Base-by-base conservation (phyloP, 2,888 invertebrate species). In the Drosophila paranaensis region DNA sequence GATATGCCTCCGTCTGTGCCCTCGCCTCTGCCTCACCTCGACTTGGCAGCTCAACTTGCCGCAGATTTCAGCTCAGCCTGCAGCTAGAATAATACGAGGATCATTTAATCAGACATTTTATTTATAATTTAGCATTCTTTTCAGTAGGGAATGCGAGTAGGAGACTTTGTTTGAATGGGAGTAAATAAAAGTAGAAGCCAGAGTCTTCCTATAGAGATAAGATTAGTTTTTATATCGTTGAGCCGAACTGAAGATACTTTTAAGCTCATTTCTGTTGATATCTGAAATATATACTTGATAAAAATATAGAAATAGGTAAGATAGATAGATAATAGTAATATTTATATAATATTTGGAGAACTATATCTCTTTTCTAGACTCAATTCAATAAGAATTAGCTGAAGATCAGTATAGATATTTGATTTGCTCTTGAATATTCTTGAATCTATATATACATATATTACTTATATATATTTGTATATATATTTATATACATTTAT, bases 1-100 rank as follows among this genome's bases (percentile, higher is more conserved):
- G 68, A 73, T 60, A 48, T 66, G 66, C 60, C 72, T 6, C 40
- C 8, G 30, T 6, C 30, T 33, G 6, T 1, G 30, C 30, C 30
- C 30, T 6, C 30, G 30, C 30, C 30, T 8, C 30, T 33, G 43
- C 43, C 72, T 50, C 63, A 5, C 6, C 30, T 33, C 30, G 69
- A 66, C 10, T 9, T 30, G 46, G 46, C 67, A 66, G 50, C 30
- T 46, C 37, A 54, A 45, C 65, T 37, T 39, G 25, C 55, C 48
- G n/a, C 14, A 48, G 63, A 48, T 61, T 63, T 54, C 9, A 11
- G 57, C 63, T 9, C 30, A 39, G 58, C 16, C 46, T 13, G 48
- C 39, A n/a, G 13, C 48, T 14, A 14, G 40, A 39, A 30, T 20
- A 33, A 50, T 40, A 30, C 20, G 40, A 63, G 35, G 60, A 63